Base-by-base conservation (phyloP, 2,888 invertebrate genomes). In the Pomacea canaliculata region DNA sequence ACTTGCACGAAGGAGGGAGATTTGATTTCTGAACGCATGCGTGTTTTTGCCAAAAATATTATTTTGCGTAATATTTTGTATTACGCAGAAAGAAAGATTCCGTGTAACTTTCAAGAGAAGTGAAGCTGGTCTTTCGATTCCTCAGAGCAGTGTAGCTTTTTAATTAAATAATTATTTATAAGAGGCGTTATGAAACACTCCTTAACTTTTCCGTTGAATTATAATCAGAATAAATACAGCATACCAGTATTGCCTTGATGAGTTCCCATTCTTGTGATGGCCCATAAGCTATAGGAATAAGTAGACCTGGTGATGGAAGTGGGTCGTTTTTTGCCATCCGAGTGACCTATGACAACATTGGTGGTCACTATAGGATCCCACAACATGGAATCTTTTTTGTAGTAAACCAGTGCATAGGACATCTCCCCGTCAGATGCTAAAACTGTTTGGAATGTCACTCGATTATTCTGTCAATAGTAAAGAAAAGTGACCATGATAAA, bases 261-360 rank as follows among this genome's bases (percentile, higher is more conserved):
- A n/a, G 12, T 63, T 19, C 63, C 63, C 1, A 63, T 23, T 10
- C 8, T 19, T 12, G 63, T 63, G 5, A 63, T 23, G 23, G 7
- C 63, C n/a, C 1, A 1, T 2, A 37, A 37, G 2, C 65, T 68
- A 71, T 71, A 79, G 60, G 63, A 63, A 63, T 18, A 63, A 2
- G 27, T 2, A 4, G n/a, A 23, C 51, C 16, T 10, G 10, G 12
- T 56, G 63, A 63, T 19, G 10, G n/a, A 23, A 19, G 2, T 12
- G 10, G n/a, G 23, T 12, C n/a, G 27, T 5, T 1, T 27, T 27
- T 63, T 63, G 19, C 63, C 63, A 63, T 63, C 63, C 12, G 63
- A 63, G 63, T 63, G 7, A 5, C 63, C 37, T 12, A 78, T 68
- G 1, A n/a, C 65, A 27, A 65, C 83, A 81, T 9, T 79, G 13